Percentiles rank a stretch among this genome's conserved stretches.
Evolutionary conservation across 2,797 vertebrate species (phyloP).

Genomic region (Poliocrania exsul): DNA sequence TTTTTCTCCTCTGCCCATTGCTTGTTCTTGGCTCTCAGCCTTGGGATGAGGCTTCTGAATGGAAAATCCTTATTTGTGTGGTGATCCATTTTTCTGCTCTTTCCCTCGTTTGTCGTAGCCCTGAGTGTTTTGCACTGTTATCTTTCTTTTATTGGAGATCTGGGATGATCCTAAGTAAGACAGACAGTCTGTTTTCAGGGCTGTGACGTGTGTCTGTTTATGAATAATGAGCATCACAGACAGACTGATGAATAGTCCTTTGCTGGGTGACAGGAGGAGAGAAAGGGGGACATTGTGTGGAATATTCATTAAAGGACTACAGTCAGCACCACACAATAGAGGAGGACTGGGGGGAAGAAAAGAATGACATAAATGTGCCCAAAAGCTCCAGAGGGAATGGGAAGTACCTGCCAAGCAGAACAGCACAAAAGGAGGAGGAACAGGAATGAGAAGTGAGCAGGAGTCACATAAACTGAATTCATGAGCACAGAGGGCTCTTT

Average conservation of each 20-base stretch:
- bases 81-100: neutral
- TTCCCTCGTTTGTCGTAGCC: neutral
- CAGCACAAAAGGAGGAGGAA: neutral
- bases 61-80: neutral
- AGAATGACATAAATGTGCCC: neutral
- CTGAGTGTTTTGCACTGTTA: neutral
- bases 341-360: neutral
- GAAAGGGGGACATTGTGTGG: neutral
- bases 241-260: neutral
- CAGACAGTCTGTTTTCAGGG: slow-evolving; percentile 1
- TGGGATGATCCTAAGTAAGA: slow-evolving; percentile 29
- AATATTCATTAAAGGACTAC: slow-evolving; percentile 23
- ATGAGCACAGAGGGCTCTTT: neutral
- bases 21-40: neutral
- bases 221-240: slow-evolving; percentile 29
- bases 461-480: neutral
- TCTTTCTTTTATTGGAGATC: slow-evolving; percentile 23
- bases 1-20: neutral
- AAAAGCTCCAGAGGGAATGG: neutral
- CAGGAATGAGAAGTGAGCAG: neutral
- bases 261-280: neutral
- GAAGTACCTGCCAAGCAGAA: neutral
- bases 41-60: neutral
- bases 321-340: neutral
- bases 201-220: slow-evolving; percentile 1